These are phyloP conservation scores for Motacilla alba DNA, from an alignment of 2,113 vertebrate species.

Conservation along the genomic window DNA sequence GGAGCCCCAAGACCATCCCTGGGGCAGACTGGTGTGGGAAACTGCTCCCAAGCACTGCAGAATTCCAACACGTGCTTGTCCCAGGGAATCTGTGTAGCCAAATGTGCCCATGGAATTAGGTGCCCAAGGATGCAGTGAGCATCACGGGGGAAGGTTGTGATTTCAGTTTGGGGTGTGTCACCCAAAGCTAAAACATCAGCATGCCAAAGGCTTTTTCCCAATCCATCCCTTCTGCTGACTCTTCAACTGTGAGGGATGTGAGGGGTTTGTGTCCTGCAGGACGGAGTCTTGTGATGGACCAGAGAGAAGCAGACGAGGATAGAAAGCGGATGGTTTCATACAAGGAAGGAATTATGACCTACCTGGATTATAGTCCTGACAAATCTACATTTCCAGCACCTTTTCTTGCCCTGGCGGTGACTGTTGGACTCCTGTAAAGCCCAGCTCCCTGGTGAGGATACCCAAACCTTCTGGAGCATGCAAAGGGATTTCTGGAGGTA, in stretches of 20 bases:
- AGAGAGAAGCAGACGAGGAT: not conserved
- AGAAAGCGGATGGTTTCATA: not conserved
- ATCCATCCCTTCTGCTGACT: not conserved
- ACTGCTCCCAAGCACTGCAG: not conserved
- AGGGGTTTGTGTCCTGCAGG: not conserved
- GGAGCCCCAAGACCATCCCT: not conserved
- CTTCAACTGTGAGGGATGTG: accelerated
- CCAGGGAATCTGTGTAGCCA: not conserved
- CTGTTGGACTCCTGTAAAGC: not conserved
- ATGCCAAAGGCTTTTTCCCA: not conserved
- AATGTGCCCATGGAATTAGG: not conserved
- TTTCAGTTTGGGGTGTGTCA: not conserved
- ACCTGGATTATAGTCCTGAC: slow-evolving; percentile 23
- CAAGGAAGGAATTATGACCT: not conserved
- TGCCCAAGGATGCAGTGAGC: not conserved
- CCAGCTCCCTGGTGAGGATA: not conserved
- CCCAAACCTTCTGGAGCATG: not conserved
- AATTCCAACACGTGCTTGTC: accelerated
- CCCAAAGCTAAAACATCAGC: not conserved
- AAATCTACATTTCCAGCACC: not conserved
- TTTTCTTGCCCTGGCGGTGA: not conserved
- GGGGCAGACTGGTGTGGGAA: not conserved
- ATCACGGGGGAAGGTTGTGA: not conserved
- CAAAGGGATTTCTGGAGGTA: not conserved
- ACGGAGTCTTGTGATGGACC: not conserved